Evolutionary conservation across 2,888 invertebrate genomes (phyloP).

Genomic region (Tetropium fuscum): DNA sequence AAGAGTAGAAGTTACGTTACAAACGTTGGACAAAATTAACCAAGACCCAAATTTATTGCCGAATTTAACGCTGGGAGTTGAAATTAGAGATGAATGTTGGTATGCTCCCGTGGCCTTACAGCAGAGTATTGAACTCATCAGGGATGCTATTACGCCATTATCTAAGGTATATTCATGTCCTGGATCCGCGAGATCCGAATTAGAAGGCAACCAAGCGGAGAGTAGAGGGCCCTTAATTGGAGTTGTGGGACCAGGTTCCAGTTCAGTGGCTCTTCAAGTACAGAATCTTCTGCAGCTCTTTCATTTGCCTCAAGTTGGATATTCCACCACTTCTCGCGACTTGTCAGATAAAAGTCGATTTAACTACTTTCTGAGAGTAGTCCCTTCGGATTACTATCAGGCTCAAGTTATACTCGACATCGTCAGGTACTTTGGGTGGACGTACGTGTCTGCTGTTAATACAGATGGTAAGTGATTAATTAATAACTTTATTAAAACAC

Average conservation of each 20-base stretch:
- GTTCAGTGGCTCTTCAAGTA: conserved; percentile 76
- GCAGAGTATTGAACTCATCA: conserved; percentile 81
- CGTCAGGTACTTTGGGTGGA: conserved; percentile 79
- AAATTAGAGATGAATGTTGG: conserved; percentile 86
- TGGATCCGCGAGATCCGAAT: conserved; percentile 14
- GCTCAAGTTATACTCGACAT: conserved; percentile 80
- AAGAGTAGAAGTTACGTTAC: conserved; percentile 74
- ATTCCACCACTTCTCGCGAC: conserved; percentile 82
- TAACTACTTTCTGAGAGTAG: conserved; percentile 82
- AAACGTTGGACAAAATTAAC: conserved; percentile 75
- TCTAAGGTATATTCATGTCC: conserved; percentile 45
- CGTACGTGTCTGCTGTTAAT: conserved; percentile 81
- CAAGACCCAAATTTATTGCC: conserved; percentile 70
- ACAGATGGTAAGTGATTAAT: conserved; percentile 76
- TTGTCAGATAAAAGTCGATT: conserved; percentile 81
- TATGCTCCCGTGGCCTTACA: conserved; percentile 83
- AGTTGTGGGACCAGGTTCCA: conserved; percentile 81
- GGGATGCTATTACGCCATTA: conserved; percentile 72
- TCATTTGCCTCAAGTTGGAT: conserved; percentile 77
- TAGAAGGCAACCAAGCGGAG: conserved; percentile 22
- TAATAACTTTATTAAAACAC: neutral
- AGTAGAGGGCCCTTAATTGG: conserved; percentile 71
- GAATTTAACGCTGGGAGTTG: conserved; percentile 72
- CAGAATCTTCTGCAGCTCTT: conserved; percentile 82
- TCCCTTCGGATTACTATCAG: conserved; percentile 83